Evolutionary conservation across 35 echinoderm and acorn worm species (phyloP).

Genomic region (Lytechinus variegatus): DNA sequence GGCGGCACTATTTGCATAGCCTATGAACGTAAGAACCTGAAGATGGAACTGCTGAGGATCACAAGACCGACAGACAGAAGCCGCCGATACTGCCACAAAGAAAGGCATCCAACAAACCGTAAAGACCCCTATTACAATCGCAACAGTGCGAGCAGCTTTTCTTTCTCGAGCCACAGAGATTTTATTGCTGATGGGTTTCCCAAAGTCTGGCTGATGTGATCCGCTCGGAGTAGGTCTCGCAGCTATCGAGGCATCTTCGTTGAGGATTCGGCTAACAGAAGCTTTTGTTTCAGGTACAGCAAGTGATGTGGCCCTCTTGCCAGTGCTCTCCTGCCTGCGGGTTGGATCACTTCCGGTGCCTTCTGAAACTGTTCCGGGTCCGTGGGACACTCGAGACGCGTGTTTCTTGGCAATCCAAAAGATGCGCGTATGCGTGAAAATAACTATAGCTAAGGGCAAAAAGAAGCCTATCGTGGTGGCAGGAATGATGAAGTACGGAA

Average conservation of each 20-base stretch:
- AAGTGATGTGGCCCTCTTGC: neutral
- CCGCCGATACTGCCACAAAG: constrained; percentile 42
- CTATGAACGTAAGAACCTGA: constrained; percentile 53
- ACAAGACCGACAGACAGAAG: constrained; percentile 37
- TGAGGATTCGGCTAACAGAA: neutral
- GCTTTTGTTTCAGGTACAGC: neutral
- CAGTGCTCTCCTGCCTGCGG: neutral
- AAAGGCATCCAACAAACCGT: constrained; percentile 75
- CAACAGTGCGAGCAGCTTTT: constrained; percentile 64
- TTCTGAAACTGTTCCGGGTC: neutral
- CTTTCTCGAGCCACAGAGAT: constrained; percentile 62
- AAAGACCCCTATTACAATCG: constrained; percentile 72
- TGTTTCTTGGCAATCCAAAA: constrained; percentile 59
- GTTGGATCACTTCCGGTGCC: neutral
- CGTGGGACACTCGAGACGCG: neutral
- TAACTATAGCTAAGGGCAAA: constrained; percentile 56
- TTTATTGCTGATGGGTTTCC: neutral
- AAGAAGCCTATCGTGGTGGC: constrained; percentile 66
- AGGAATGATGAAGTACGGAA: constrained; percentile 61
- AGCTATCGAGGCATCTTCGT: neutral
- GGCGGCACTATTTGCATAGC: constrained; percentile 62
- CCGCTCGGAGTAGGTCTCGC: neutral
- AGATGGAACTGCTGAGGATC: neutral
- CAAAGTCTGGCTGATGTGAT: neutral
- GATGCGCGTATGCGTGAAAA: constrained; percentile 59